phyloP scores from a whole-genome alignment of 2,113 vertebrate genomes.

The Dendropsophus ebraccatus region DNA sequence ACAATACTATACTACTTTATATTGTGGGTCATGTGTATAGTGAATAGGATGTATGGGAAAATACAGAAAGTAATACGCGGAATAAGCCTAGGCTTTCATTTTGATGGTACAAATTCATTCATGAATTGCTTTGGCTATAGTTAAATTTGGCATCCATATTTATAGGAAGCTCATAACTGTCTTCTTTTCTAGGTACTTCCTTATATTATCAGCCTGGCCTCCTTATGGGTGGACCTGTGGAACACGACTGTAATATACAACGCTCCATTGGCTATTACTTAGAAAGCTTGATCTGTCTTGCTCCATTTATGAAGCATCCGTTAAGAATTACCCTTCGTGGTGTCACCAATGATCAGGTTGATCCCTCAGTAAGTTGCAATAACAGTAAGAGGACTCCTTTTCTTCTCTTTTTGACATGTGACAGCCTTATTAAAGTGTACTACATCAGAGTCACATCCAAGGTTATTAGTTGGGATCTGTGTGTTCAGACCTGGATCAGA shows the following conservation, averaged over 20 bases:
- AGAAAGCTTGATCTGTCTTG: constrained; percentile 90
- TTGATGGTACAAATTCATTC: background rate
- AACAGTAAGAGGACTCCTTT: background rate
- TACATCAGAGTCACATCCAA: too few relatives aligned
- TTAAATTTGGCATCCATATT: background rate
- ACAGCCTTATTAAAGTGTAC: too few relatives aligned
- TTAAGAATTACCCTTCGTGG: constrained; percentile 86
- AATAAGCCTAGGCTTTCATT: background rate
- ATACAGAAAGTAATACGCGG: too few relatives aligned
- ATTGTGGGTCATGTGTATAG: too few relatives aligned
- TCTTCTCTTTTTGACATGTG: background rate
- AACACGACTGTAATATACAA: constrained; percentile 88
- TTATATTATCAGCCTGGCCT: constrained; percentile 93
- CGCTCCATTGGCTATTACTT: constrained; percentile 92
- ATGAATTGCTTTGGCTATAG: background rate
- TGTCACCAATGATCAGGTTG: constrained; percentile 88
- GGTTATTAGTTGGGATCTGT: too few relatives aligned
- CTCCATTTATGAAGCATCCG: constrained; percentile 92
- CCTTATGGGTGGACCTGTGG: constrained; percentile 82
- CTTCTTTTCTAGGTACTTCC: constrained; percentile 78
- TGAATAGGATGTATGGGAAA: too few relatives aligned
- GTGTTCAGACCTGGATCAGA: too few relatives aligned
- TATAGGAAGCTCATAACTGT: too few relatives aligned
- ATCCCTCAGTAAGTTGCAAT: constrained; percentile 86
- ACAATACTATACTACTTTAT: too few relatives aligned